Evolutionary conservation across 2,888 invertebrate genomes (phyloP).

Genomic region (Calephelis perditalis): DNA sequence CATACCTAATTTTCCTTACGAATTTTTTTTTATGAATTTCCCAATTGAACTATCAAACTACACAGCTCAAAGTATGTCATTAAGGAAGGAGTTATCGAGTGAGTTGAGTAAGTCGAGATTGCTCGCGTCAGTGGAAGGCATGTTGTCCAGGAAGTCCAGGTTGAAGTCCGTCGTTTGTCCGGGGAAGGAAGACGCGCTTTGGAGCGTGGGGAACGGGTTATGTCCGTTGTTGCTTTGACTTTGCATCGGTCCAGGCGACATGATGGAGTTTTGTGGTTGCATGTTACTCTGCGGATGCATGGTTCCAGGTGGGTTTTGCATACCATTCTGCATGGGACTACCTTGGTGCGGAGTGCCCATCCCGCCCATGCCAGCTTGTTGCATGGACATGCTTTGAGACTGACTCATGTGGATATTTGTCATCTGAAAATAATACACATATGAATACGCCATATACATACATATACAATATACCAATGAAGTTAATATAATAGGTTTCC

Average conservation of each 20-base stretch:
- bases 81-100: slow-evolving; percentile 86
- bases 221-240: slow-evolving; percentile 30
- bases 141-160: slow-evolving; percentile 91
- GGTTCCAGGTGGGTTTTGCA: slow-evolving; percentile 39
- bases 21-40: too few species aligned
- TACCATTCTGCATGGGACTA: slow-evolving; percentile 44
- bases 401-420: slow-evolving; percentile 84
- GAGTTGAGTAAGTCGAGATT: slow-evolving; percentile 90
- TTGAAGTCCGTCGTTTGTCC: slow-evolving; percentile 83
- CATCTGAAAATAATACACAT: slow-evolving; percentile 60
- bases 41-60: slow-evolving; percentile 8
- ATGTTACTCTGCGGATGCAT: slow-evolving; percentile 43
- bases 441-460: too few species aligned
- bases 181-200: slow-evolving; percentile 62
- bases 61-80: slow-evolving; percentile 76
- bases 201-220: slow-evolving; percentile 53
- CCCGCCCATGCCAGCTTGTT: slow-evolving; percentile 45
- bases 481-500: too few species aligned
- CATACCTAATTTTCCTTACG: too few species aligned
- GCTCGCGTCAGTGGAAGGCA: slow-evolving; percentile 85
- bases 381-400: slow-evolving; percentile 81
- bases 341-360: slow-evolving; percentile 41
- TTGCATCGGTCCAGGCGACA: slow-evolving; percentile 27
- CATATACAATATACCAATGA: too few species aligned
- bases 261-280: slow-evolving; percentile 33